A percentile compares a stretch with the other conserved stretches of the same genome.
phyloP scores from a whole-genome alignment of 2,888 invertebrate species.

The Ethmia dodecea region DNA sequence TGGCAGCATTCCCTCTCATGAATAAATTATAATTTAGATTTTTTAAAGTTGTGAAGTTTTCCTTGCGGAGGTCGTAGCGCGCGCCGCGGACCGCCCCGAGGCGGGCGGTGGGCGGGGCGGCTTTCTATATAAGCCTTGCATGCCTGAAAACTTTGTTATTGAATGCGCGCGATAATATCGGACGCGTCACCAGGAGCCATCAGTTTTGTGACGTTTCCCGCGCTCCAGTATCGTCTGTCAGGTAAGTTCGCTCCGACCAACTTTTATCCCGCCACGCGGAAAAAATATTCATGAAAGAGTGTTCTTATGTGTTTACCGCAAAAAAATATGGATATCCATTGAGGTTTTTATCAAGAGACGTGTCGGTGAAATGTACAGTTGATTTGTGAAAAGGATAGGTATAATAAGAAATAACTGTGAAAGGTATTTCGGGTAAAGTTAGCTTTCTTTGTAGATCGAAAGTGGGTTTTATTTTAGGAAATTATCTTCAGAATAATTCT shows the following conservation, averaged over 20 bases:
- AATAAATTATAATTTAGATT: no score
- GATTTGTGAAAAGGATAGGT: no score
- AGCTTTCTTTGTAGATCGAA: no score
- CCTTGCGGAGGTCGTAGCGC: background rate
- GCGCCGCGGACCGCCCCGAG: conserved; percentile 45
- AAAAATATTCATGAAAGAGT: conserved; percentile 14
- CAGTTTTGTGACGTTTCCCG: conserved; percentile 17
- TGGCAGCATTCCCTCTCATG: no score
- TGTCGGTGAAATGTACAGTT: no score
- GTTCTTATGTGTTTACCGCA: background rate
- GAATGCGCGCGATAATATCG: conserved; percentile 61
- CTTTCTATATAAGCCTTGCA: conserved; percentile 63
- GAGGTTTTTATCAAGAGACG: no score
- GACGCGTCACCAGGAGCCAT: conserved; percentile 22
- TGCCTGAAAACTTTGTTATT: conserved; percentile 62
- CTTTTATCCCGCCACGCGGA: conserved; percentile 19
- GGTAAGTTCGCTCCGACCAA: conserved; percentile 13
- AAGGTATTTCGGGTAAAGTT: no score
- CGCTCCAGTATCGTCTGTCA: background rate
- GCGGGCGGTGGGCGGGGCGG: conserved; percentile 67
- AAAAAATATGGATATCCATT: no score
- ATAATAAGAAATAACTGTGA: no score
- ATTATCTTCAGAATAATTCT: no score
- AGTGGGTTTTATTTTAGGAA: no score
- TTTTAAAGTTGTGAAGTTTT: no score